Conservation (phyloP, 2,797 vertebrate species). For the Diglossa cyanea region DNA sequence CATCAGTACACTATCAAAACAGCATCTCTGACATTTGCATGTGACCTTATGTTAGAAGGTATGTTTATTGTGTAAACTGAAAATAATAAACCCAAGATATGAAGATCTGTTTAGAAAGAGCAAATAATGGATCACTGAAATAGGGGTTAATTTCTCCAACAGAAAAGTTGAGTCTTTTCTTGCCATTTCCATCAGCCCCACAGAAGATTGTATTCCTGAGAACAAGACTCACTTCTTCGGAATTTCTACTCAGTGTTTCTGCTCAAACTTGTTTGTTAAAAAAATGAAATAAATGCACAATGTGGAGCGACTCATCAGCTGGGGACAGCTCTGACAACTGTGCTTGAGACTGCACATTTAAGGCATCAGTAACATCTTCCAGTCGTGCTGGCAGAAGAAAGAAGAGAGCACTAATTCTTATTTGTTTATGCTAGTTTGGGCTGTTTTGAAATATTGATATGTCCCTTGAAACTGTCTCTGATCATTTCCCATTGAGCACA, state of each 20-base stretch:
- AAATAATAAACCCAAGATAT: not conserved
- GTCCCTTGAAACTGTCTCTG: slow-evolving; percentile 36
- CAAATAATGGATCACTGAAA: not conserved
- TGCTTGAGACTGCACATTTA: not conserved
- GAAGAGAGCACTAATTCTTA: slow-evolving; percentile 3
- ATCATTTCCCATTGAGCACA: slow-evolving; percentile 41
- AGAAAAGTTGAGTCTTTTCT: not conserved
- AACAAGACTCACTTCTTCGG: not conserved
- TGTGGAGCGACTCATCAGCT: slow-evolving; percentile 10
- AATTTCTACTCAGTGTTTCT: not conserved
- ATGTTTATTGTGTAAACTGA: not conserved
- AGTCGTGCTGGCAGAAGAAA: not conserved
- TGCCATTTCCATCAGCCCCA: not conserved
- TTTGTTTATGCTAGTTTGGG: slow-evolving; percentile 42
- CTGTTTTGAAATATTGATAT: slow-evolving; percentile 44
- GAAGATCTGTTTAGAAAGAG: not conserved
- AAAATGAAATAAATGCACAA: not conserved
- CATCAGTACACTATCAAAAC: not conserved
- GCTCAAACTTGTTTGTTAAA: not conserved
- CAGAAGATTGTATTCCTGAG: not conserved
- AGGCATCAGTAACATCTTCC: slow-evolving; percentile 3
- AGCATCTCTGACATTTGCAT: not conserved
- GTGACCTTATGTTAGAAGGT: not conserved
- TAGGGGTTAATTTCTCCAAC: not conserved
- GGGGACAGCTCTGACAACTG: not conserved